These are phyloP conservation scores for Galeopterus variegatus DNA, from an alignment of 2,113 vertebrate genomes.

Conservation along the genomic window DNA sequence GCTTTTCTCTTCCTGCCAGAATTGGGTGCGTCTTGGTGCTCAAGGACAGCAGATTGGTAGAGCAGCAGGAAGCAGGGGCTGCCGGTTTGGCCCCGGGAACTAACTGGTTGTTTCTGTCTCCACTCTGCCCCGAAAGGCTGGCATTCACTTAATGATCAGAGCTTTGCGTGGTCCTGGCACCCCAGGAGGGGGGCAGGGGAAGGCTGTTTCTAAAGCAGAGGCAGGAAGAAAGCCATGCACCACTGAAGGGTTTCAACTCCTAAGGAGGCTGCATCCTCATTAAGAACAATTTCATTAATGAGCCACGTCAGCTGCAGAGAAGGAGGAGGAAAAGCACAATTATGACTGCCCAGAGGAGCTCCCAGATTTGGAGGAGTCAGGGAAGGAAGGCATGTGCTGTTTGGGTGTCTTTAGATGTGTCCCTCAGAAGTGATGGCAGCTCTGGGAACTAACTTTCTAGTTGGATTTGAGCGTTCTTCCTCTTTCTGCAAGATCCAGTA, in stretches of 20 bases:
- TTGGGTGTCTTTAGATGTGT: neutral
- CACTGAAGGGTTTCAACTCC: neutral
- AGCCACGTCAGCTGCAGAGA: neutral
- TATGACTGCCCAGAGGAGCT: too few species aligned
- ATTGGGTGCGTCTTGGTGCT: neutral
- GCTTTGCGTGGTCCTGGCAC: neutral
- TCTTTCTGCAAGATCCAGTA: neutral
- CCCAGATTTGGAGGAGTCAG: neutral
- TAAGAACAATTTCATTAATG: neutral
- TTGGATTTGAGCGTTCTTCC: neutral
- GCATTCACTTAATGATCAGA: neutral
- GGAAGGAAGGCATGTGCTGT: neutral
- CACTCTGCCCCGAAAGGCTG: neutral
- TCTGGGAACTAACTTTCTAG: constrained; percentile 50
- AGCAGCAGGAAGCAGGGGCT: neutral
- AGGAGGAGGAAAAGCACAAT: neutral
- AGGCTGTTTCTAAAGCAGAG: constrained; percentile 18
- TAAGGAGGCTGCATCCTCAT: neutral
- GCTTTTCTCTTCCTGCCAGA: neutral
- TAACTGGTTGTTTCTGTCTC: neutral
- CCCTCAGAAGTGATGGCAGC: neutral
- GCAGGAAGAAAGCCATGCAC: neutral
- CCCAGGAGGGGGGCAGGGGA: neutral
- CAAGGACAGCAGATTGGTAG: neutral
- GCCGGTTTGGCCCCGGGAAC: neutral